Conservation (phyloP, 2,888 invertebrate species). For the Bibio marci region DNA sequence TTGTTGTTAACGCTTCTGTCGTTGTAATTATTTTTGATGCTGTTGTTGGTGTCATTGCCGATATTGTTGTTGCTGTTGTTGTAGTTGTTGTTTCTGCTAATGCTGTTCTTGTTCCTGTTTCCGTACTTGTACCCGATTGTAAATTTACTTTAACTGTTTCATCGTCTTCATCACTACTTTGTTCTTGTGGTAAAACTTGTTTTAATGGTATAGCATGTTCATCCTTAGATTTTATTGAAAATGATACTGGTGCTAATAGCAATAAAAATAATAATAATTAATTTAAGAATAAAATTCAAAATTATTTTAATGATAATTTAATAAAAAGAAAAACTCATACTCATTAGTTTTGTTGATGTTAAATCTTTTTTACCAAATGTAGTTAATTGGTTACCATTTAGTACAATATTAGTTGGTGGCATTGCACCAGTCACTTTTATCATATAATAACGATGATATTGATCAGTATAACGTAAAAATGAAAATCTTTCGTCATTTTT, state of each 20-base stretch:
- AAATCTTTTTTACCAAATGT: conserved; percentile 9
- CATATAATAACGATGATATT: conserved; percentile 68
- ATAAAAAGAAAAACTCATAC: conserved; percentile 17
- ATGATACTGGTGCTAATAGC: conserved; percentile 65
- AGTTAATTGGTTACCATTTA: too few species aligned
- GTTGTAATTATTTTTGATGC: conserved; percentile 8
- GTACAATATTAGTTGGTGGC: background rate
- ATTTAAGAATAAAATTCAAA: background rate
- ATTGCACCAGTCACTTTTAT: conserved; percentile 32
- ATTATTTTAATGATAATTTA: conserved; percentile 8
- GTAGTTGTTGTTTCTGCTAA: too few species aligned
- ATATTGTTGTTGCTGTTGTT: background rate
- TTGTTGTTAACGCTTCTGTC: background rate
- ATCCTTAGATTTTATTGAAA: conserved; percentile 70
- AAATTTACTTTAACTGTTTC: conserved; percentile 9
- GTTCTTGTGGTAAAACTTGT: conserved; percentile 59
- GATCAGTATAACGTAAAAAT: conserved; percentile 62
- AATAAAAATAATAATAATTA: conserved; percentile 12
- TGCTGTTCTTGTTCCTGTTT: conserved; percentile 1
- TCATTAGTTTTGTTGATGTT: conserved; percentile 22
- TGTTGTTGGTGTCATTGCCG: conserved; percentile 4
- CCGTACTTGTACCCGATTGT: conserved; percentile 6
- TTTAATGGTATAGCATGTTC: conserved; percentile 46
- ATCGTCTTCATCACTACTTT: conserved; percentile 49
- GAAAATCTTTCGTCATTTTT: conserved; percentile 76